Percentiles rank a stretch among this genome's conserved stretches.
phyloP scores from a whole-genome alignment of 1,140 invertebrate species.

The Heliothis virescens region DNA sequence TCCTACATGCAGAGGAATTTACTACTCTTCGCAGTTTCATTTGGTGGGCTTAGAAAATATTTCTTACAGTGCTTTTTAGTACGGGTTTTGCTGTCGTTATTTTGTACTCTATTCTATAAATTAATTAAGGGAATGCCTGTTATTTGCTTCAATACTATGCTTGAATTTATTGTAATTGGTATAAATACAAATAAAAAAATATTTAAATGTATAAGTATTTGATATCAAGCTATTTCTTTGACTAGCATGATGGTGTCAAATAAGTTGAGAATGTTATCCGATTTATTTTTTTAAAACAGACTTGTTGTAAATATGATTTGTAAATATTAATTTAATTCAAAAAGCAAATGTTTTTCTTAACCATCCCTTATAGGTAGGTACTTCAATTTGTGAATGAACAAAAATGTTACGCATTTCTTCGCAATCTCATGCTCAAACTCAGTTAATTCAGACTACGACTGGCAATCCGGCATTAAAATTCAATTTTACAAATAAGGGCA shows the following conservation, averaged over 20 bases:
- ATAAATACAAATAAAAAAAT: no score
- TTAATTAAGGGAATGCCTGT: no score
- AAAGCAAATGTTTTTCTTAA: slow-evolving; percentile 12
- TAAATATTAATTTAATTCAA: neutral
- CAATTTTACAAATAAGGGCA: slow-evolving; percentile 18
- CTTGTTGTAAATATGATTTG: no score
- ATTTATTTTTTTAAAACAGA: no score
- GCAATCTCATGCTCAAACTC: neutral
- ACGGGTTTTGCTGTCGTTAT: neutral
- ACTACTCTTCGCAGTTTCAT: neutral
- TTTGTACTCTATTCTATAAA: neutral
- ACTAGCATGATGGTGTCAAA: no score
- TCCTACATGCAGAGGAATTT: neutral
- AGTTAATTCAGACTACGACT: neutral
- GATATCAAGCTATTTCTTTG: no score
- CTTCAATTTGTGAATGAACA: slow-evolving; percentile 4
- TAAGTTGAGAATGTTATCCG: no score
- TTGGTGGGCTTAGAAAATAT: neutral
- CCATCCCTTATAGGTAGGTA: neutral
- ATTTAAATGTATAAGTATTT: no score
- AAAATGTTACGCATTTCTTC: neutral
- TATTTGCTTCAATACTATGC: no score
- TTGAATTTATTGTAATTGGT: no score
- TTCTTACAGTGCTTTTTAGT: neutral
- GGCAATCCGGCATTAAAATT: slow-evolving; percentile 19